Conservation (phyloP, 2,888 invertebrate species). For the Sturmia bella region DNA sequence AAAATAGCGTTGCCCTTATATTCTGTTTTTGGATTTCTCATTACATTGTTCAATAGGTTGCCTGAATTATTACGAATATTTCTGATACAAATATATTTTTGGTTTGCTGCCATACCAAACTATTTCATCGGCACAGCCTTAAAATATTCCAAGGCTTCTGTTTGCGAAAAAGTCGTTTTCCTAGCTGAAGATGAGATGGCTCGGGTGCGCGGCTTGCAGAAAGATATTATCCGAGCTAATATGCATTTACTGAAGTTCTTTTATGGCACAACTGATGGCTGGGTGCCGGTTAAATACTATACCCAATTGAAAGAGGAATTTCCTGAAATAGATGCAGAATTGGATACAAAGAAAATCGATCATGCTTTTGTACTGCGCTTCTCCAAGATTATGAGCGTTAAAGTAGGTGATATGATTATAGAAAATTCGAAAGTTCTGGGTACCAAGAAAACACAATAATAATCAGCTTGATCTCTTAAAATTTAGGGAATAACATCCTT, state of each 20-base stretch:
- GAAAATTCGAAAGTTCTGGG: conserved; percentile 72
- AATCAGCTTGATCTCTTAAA: conserved; percentile 7
- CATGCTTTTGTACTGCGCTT: conserved; percentile 92
- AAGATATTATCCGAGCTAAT: conserved; percentile 84
- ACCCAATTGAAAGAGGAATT: conserved; percentile 85
- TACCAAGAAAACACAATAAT: conserved; percentile 45
- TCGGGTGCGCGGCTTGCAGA: conserved; percentile 86
- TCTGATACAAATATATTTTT: conserved; percentile 84
- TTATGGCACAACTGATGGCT: conserved; percentile 90
- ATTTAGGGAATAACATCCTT: no score
- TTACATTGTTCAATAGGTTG: conserved; percentile 83
- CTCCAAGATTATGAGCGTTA: conserved; percentile 84
- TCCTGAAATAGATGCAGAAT: conserved; percentile 84
- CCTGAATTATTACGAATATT: conserved; percentile 83
- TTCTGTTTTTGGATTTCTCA: conserved; percentile 82
- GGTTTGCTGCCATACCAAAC: conserved; percentile 83
- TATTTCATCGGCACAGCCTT: conserved; percentile 83
- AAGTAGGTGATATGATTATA: conserved; percentile 79
- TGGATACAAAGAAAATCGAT: conserved; percentile 84
- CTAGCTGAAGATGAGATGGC: conserved; percentile 92
- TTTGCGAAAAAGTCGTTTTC: conserved; percentile 86
- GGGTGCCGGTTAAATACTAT: conserved; percentile 90
- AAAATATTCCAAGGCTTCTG: conserved; percentile 84
- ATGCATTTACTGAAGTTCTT: conserved; percentile 88
- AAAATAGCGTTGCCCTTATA: conserved; percentile 84